phyloP scores from a whole-genome alignment of 2,888 invertebrate species.

The Meghimatium bilineatum region DNA sequence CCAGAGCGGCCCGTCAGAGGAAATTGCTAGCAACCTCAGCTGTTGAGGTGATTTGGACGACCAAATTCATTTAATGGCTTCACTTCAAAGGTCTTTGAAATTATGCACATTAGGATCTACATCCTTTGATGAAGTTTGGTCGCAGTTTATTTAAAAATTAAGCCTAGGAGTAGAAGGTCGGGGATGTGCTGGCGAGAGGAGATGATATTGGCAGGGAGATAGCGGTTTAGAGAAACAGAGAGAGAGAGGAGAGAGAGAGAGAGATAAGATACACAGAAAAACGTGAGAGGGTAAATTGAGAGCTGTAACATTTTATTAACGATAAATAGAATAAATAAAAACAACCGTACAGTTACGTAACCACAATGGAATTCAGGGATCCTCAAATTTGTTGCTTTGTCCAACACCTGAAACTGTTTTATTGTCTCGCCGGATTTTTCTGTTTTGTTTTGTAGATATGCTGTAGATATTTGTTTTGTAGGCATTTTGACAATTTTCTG shows the following conservation, averaged over 20 bases:
- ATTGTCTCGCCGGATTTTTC: too few species aligned
- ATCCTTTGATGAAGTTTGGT: conserved; percentile 39
- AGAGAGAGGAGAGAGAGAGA: conserved; percentile 14
- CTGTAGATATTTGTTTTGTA: too few species aligned
- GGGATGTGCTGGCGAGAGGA: background rate
- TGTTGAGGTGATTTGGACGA: conserved; percentile 24
- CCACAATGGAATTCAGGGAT: too few species aligned
- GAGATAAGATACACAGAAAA: background rate
- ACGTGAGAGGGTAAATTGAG: too few species aligned
- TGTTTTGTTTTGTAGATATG: too few species aligned
- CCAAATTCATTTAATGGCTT: conserved; percentile 40
- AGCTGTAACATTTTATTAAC: too few species aligned
- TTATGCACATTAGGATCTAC: conserved; percentile 44
- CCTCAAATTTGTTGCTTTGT: too few species aligned
- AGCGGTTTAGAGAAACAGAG: conserved; percentile 3
- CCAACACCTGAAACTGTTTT: too few species aligned
- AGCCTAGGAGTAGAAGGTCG: background rate
- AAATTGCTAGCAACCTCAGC: conserved; percentile 22
- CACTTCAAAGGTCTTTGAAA: conserved; percentile 46
- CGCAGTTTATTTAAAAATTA: conserved; percentile 34
- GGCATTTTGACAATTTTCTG: too few species aligned
- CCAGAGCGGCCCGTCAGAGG: conserved; percentile 1
- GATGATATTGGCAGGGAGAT: background rate
- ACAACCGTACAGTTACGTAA: too few species aligned
- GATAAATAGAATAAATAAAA: too few species aligned